Base-by-base conservation (phyloP, 1,140 invertebrate genomes). In the Colletes latitarsis region DNA sequence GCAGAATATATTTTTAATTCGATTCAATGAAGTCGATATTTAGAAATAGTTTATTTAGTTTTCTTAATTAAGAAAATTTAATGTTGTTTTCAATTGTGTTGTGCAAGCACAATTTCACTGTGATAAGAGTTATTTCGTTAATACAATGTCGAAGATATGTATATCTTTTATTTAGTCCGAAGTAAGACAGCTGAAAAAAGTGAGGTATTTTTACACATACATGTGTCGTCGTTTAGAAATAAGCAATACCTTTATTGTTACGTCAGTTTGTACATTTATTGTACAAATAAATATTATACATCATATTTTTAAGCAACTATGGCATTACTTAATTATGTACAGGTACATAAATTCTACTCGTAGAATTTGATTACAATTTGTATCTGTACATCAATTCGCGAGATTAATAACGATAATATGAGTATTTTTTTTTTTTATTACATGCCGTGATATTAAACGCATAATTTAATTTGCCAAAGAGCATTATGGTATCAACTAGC, bases 271-370 rank as follows among this genome's bases (percentile, higher is more conserved):
- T 79, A 79, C 77, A 73, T 79, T 73, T 79, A 79, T 73, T 79
- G 77, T 79, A 79, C 77, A 79, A 79, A 79, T 73, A 79, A 79
- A 79, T 79, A 79, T 78, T 30, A 64, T 79, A 79, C 77, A 79
- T 21, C 53, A 73, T 79, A 79, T 55, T 58, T 72, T 79, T 79
- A 79, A 73, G 77, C 77, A 79, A 79, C 77, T 79, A 79, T 79
- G 77, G 77, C 77, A 73, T 73, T 79, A 79, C 10, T 73, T 79
- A 79, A 79, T 66, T 79, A 79, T 41, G 52, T 79, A 79, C 77
- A 79, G 49, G 49, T 79, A 79, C 60, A 79, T 62, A 73, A 73
- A 72, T 78, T 72, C 77, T 64, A 46, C 49, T 72, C 46, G 14
- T 43, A 63, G 49, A 64, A 72, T 78, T 72, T 17, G 19, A 78